phyloP scores from a whole-genome alignment of 2,113 vertebrate species.

The Excalfactoria chinensis region DNA sequence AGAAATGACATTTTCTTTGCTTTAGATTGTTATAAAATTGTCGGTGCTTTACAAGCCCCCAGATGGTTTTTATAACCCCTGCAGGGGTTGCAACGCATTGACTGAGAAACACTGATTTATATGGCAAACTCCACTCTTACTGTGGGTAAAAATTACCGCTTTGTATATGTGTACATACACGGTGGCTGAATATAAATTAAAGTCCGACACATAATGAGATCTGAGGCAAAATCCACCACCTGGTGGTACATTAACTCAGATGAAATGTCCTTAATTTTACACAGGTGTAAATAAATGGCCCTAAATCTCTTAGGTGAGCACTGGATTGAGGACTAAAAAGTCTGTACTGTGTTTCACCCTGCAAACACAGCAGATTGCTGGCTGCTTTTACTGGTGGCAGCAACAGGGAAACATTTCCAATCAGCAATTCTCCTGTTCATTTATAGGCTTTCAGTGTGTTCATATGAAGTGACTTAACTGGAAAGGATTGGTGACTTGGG shows the following conservation, averaged over 20 bases:
- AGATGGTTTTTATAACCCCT: conserved; percentile 66
- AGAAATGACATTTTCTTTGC: conserved; percentile 59
- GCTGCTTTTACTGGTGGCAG: not conserved
- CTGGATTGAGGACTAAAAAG: not conserved
- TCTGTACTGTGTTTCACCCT: not conserved
- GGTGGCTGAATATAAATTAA: conserved; percentile 49
- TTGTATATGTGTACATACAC: conserved; percentile 20
- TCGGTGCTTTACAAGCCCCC: conserved; percentile 59
- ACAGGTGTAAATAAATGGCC: conserved; percentile 21
- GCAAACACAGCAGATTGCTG: not conserved
- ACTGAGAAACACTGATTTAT: conserved; percentile 64
- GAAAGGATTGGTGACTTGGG: not conserved
- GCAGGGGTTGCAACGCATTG: conserved; percentile 49
- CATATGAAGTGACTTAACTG: not conserved
- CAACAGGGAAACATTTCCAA: not conserved
- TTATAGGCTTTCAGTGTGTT: not conserved
- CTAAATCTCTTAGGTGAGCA: conserved; percentile 21
- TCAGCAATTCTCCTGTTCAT: not conserved
- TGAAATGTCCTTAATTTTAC: conserved; percentile 51
- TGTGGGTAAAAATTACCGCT: conserved; percentile 57
- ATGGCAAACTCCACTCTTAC: conserved; percentile 6
- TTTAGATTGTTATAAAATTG: conserved; percentile 63
- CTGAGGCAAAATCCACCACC: conserved; percentile 39
- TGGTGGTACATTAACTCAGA: not conserved
- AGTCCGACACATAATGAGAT: conserved; percentile 41